Conservation (phyloP, 2,888 invertebrate genomes). For the Sabatieria punctata region DNA sequence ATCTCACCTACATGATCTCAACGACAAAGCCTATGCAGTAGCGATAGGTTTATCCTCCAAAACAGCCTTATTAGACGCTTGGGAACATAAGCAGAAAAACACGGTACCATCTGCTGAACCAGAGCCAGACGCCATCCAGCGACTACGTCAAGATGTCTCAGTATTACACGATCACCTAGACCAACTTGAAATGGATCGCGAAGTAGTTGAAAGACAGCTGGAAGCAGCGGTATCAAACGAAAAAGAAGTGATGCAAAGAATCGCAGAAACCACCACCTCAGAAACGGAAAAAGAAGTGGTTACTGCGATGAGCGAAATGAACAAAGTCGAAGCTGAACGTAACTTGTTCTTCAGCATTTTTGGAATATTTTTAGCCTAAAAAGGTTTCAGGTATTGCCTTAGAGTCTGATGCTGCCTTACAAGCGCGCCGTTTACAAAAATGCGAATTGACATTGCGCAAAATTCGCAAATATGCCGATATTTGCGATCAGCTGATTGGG, state of each 20-base stretch:
- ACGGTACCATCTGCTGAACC: neutral
- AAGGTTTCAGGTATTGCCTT: slow-evolving; percentile 22
- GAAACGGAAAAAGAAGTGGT: slow-evolving; percentile 76
- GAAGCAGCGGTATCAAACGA: slow-evolving; percentile 6
- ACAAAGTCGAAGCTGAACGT: slow-evolving; percentile 83
- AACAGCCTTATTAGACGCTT: slow-evolving; percentile 13
- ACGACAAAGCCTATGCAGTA: slow-evolving; percentile 35
- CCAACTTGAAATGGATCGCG: neutral
- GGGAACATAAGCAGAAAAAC: neutral
- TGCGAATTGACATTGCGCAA: slow-evolving; percentile 24
- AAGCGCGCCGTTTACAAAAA: slow-evolving; percentile 19
- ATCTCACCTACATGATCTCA: slow-evolving; percentile 68
- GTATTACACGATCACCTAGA: neutral
- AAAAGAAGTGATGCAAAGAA: slow-evolving; percentile 44
- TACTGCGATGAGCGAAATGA: slow-evolving; percentile 69
- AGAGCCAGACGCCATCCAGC: neutral
- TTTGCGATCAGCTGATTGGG: slow-evolving; percentile 24
- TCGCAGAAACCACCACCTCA: slow-evolving; percentile 63
- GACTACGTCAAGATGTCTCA: neutral
- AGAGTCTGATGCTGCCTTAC: slow-evolving; percentile 22
- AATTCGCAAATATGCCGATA: slow-evolving; percentile 22
- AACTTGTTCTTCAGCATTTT: slow-evolving; percentile 58
- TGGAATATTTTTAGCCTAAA: neutral
- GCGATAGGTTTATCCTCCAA: slow-evolving; percentile 24
- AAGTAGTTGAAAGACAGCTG: slow-evolving; percentile 3